A percentile compares a stretch with the other conserved stretches of the same genome.
phyloP scores from a whole-genome alignment of 2,113 vertebrate species.

The Brachionichthys hirsutus region DNA sequence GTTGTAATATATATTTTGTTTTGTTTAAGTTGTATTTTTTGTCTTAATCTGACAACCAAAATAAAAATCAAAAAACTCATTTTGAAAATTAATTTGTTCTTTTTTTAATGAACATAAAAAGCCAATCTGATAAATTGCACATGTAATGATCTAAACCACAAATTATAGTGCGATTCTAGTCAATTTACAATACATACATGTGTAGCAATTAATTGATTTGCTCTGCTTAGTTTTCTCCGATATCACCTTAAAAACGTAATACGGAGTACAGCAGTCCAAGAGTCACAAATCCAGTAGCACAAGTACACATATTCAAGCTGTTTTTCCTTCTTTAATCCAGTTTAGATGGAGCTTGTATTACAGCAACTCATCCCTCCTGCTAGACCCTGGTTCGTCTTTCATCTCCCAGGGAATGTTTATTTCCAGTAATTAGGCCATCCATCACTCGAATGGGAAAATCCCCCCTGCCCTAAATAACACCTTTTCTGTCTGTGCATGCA shows the following conservation, averaged over 20 bases:
- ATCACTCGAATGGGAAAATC: slow-evolving; percentile 77
- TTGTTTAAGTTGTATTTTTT: no score
- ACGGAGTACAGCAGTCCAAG: not conserved
- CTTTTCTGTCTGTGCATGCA: slow-evolving; percentile 44
- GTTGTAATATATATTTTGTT: no score
- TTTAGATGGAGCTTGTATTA: slow-evolving; percentile 53
- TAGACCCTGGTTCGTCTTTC: slow-evolving; percentile 62
- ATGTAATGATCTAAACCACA: no score
- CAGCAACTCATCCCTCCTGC: slow-evolving; percentile 49
- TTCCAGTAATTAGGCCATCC: slow-evolving; percentile 76
- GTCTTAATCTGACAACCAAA: no score
- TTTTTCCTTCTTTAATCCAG: slow-evolving; percentile 36
- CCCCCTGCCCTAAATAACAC: slow-evolving; percentile 65
- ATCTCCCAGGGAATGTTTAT: slow-evolving; percentile 71
- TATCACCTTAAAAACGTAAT: not conserved
- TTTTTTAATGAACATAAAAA: no score
- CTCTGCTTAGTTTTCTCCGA: no score
- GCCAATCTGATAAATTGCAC: no score
- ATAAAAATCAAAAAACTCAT: no score
- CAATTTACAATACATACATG: no score
- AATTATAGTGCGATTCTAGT: no score
- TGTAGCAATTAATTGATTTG: no score
- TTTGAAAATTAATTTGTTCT: no score
- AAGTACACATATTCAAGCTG: slow-evolving; percentile 30
- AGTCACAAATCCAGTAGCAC: slow-evolving; percentile 3